These are phyloP conservation scores for Peucedramus taeniatus DNA, from an alignment of 2,113 vertebrate species.

Conservation along the genomic window DNA sequence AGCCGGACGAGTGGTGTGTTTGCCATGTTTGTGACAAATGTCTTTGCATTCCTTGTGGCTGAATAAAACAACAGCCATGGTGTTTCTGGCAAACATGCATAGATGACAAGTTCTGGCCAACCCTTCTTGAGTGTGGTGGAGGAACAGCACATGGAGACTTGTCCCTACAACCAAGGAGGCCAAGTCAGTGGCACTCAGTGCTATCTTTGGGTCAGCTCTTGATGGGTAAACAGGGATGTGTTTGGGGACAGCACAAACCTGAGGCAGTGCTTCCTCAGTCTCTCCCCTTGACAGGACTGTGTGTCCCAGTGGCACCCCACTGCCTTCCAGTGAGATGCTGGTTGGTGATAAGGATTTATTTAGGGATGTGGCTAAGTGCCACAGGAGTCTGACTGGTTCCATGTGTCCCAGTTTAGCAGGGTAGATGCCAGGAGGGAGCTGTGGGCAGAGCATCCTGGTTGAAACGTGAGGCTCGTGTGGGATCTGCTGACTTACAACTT, in stretches of 20 bases:
- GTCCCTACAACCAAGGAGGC: rapidly evolving
- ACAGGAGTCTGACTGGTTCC: not conserved
- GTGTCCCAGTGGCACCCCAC: rapidly evolving
- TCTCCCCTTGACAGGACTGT: rapidly evolving
- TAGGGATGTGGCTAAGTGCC: not conserved
- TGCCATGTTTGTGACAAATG: not conserved
- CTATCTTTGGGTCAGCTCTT: not conserved
- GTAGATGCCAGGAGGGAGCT: not conserved
- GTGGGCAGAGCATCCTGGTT: not conserved
- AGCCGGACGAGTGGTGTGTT: not conserved
- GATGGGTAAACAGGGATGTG: not conserved
- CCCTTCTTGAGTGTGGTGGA: not conserved
- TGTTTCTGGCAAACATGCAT: not conserved
- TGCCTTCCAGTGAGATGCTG: not conserved
- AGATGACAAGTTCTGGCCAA: not conserved
- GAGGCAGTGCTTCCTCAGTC: rapidly evolving
- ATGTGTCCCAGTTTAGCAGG: not conserved
- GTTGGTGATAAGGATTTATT: not conserved
- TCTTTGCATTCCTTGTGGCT: not conserved
- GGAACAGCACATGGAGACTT: not conserved
- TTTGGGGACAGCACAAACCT: not conserved
- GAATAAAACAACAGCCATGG: not conserved
- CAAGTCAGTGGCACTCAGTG: not conserved
- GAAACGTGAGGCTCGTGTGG: not conserved
- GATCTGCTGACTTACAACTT: not conserved